These are phyloP conservation scores for Corticium candelabrum DNA, from an alignment of 37 sponge, comb jelly and placozoan genomes.

Conservation along the genomic window DNA sequence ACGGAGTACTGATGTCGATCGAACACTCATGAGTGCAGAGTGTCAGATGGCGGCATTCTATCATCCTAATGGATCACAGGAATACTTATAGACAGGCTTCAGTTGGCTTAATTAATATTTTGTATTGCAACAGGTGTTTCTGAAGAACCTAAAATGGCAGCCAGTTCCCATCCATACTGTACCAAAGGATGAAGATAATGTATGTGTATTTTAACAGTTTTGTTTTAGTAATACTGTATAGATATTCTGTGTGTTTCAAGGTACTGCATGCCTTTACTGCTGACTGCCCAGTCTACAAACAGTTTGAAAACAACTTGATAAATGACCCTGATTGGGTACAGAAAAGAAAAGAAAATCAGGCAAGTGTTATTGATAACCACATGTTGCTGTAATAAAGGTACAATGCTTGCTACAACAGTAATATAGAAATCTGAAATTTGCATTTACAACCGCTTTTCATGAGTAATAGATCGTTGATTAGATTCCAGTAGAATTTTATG, in stretches of 20 bases:
- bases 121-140: constrained; percentile 20
- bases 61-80: constrained; percentile 44
- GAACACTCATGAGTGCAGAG: constrained; percentile 93
- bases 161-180: constrained; percentile 90
- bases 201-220: constrained; percentile 5
- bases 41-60: constrained; percentile 66
- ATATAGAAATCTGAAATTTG: no score
- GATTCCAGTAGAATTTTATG: no score
- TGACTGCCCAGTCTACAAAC: neutral
- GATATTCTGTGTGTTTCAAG: neutral
- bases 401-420: no score
- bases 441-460: no score
- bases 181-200: constrained; percentile 40
- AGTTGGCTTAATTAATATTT: constrained; percentile 5
- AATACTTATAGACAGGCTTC: constrained; percentile 9
- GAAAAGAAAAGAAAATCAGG: neutral
- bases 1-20: constrained; percentile 89
- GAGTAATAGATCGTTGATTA: no score
- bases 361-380: no score
- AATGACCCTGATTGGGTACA: neutral
- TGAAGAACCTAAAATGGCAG: constrained; percentile 55
- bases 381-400: no score
- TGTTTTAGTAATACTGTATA: neutral
- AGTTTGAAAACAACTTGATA: neutral
- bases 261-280: neutral